These are phyloP conservation scores for Drosophila nannoptera DNA, from an alignment of 1,140 invertebrate species.

Conservation along the genomic window DNA sequence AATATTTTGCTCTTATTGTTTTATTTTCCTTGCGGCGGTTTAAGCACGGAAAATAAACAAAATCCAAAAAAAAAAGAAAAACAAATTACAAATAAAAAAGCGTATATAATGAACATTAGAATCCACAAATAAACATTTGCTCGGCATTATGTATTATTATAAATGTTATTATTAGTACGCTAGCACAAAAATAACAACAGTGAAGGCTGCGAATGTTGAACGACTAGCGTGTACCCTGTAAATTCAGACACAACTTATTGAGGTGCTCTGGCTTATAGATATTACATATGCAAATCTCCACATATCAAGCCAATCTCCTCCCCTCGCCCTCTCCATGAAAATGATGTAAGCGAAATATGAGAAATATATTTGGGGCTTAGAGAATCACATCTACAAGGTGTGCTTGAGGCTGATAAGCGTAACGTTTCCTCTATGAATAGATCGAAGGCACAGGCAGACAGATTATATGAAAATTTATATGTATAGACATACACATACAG, in stretches of 20 bases:
- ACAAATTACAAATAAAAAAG: constrained; percentile 35
- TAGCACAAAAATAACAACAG: constrained; percentile 9
- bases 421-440: constrained; percentile 43
- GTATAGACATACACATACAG: not conserved
- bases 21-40: constrained; percentile 54
- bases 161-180: constrained; percentile 37
- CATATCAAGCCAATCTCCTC: too few relatives aligned
- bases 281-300: too few relatives aligned
- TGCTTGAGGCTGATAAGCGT: constrained; percentile 33
- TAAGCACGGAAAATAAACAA: constrained; percentile 43
- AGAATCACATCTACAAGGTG: constrained; percentile 30
- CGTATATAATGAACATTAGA: constrained; percentile 42
- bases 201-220: not conserved
- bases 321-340: too few relatives aligned
- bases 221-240: not conserved
- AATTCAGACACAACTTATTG: not conserved
- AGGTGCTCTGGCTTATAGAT: too few relatives aligned
- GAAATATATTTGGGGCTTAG: not conserved
- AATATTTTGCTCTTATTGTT: constrained; percentile 47
- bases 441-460: constrained; percentile 11
- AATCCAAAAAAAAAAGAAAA: constrained; percentile 21
- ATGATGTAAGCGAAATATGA: not conserved
- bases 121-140: constrained; percentile 69
- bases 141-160: constrained; percentile 53
- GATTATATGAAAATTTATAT: not conserved